Conservation (phyloP, 2,888 invertebrate species). For the Erebia aethiops region DNA sequence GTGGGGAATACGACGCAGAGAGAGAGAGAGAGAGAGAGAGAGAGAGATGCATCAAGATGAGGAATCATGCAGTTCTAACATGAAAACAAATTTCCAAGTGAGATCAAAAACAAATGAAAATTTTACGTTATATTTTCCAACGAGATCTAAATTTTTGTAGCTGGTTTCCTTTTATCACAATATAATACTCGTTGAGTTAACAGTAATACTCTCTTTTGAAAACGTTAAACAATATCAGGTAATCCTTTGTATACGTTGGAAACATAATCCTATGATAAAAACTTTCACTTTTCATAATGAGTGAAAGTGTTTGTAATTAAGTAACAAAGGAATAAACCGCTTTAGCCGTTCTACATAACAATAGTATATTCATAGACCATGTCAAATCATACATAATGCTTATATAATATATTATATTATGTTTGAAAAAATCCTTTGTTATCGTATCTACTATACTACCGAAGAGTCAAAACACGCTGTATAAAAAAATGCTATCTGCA, state of each 20-base stretch:
- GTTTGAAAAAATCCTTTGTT: not conserved
- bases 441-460: too few relatives aligned
- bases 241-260: constrained; percentile 36
- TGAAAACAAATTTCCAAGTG: too few relatives aligned
- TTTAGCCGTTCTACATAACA: not conserved
- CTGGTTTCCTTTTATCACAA: not conserved
- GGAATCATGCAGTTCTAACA: too few relatives aligned
- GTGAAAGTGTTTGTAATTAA: constrained; percentile 29
- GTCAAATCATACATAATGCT: not conserved
- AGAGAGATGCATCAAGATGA: too few relatives aligned
- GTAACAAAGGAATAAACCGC: constrained; percentile 14
- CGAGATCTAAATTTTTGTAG: not conserved
- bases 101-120: too few relatives aligned
- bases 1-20: too few relatives aligned
- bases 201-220: constrained; percentile 27
- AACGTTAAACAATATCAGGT: constrained; percentile 29
- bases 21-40: too few relatives aligned
- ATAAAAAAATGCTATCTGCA: too few relatives aligned
- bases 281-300: constrained; percentile 41
- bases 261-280: constrained; percentile 32
- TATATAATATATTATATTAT: too few relatives aligned
- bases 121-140: not conserved
- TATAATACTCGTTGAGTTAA: constrained; percentile 21
- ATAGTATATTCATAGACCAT: not conserved
- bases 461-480: too few relatives aligned